Conservation (phyloP, 2,888 invertebrate genomes). For the Neria commutata region DNA sequence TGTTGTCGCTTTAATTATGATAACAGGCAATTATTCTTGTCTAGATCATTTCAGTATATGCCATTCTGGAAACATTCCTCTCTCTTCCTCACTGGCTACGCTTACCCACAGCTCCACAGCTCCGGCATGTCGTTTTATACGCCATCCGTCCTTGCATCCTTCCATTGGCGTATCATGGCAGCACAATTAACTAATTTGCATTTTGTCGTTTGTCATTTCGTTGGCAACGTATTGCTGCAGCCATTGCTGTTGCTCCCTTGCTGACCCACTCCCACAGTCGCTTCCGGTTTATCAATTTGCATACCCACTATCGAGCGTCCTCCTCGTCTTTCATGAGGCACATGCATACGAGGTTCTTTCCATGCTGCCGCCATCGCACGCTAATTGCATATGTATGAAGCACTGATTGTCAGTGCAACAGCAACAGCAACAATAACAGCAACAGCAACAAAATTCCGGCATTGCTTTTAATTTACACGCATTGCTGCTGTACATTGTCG, state of each 20-base stretch:
- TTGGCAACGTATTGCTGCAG: slow-evolving; percentile 38
- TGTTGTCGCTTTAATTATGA: slow-evolving; percentile 58
- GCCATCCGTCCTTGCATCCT: background rate
- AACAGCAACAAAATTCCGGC: background rate
- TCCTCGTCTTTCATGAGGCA: slow-evolving; percentile 25
- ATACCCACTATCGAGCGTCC: slow-evolving; percentile 51
- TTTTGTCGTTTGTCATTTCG: slow-evolving; percentile 18
- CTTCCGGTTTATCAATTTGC: slow-evolving; percentile 49
- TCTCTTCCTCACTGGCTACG: too few species aligned
- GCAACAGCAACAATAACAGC: background rate
- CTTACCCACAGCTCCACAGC: too few species aligned
- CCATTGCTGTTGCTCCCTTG: slow-evolving; percentile 14
- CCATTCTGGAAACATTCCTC: too few species aligned
- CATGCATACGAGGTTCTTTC: background rate
- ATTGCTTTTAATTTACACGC: slow-evolving; percentile 15
- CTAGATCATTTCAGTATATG: slow-evolving; percentile 51
- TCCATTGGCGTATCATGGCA: background rate
- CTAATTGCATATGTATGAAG: slow-evolving; percentile 30
- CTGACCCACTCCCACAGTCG: background rate
- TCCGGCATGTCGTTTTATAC: too few species aligned
- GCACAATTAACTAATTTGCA: slow-evolving; percentile 28
- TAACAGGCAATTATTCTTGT: slow-evolving; percentile 58
- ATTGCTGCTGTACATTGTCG: background rate
- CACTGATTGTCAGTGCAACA: background rate
- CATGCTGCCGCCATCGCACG: too few species aligned